phyloP scores from a whole-genome alignment of 2,888 invertebrate species.

The Zele albiditarsus region DNA sequence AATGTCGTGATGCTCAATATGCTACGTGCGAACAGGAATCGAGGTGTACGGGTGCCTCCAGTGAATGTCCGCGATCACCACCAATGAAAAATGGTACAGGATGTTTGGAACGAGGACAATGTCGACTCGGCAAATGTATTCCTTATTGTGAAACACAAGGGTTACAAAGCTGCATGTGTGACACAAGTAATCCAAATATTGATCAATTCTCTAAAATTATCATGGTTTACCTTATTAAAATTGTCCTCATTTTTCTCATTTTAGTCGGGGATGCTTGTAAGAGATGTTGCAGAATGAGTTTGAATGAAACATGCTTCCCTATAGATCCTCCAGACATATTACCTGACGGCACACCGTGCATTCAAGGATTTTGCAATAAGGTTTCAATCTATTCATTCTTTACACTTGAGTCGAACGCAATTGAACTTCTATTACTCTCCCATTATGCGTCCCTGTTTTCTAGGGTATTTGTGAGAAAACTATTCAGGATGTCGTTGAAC shows the following conservation, averaged over 20 bases:
- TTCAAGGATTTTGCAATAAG: slow-evolving; percentile 97
- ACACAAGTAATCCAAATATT: slow-evolving; percentile 80
- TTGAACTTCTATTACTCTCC: neutral
- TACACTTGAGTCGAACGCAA: too few relatives aligned
- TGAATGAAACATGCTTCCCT: slow-evolving; percentile 93
- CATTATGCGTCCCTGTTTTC: slow-evolving; percentile 40
- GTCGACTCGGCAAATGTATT: slow-evolving; percentile 91
- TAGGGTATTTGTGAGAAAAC: slow-evolving; percentile 96
- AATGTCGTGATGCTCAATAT: slow-evolving; percentile 92
- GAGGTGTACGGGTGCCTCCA: slow-evolving; percentile 86
- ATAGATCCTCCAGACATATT: slow-evolving; percentile 91
- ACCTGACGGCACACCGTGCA: slow-evolving; percentile 95
- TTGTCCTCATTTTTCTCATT: slow-evolving; percentile 11
- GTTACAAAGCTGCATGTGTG: slow-evolving; percentile 96
- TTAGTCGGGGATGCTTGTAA: slow-evolving; percentile 93
- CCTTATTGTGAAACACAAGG: slow-evolving; percentile 96
- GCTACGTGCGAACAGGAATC: slow-evolving; percentile 95
- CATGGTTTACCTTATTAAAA: neutral
- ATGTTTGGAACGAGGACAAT: slow-evolving; percentile 94
- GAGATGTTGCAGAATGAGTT: slow-evolving; percentile 92
- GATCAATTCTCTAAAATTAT: neutral
- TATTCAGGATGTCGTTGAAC: slow-evolving; percentile 94
- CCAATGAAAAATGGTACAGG: slow-evolving; percentile 90
- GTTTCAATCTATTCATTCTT: slow-evolving; percentile 71
- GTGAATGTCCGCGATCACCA: slow-evolving; percentile 89